Percentiles rank a stretch among this genome's conserved stretches.
Conservation (phyloP, 1,140 invertebrate genomes). For the Dicyema japonicum region DNA sequence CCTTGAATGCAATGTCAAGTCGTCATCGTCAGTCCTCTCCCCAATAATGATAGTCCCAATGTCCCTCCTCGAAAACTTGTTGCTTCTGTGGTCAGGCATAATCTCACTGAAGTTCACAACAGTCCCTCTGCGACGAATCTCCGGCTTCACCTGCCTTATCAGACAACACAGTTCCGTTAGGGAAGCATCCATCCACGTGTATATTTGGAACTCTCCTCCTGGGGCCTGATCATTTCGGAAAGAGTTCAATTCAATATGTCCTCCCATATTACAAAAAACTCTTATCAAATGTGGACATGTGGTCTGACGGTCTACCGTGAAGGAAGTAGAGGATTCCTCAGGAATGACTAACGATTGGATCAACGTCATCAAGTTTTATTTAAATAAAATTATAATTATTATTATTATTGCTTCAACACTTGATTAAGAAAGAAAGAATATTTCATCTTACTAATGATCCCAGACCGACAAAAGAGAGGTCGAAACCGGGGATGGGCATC, state of each 20-base stretch:
- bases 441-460: no score
- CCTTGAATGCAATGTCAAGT: slow-evolving; percentile 15
- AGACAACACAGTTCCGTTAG: slow-evolving; percentile 64
- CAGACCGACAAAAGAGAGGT: no score
- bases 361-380: no score
- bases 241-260: slow-evolving; percentile 59
- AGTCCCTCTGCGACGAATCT: slow-evolving; percentile 67
- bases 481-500: no score
- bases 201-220: slow-evolving; percentile 62
- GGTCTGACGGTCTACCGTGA: slow-evolving; percentile 23
- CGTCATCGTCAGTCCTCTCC: slow-evolving; percentile 38
- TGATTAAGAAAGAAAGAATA: no score
- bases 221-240: slow-evolving; percentile 61
- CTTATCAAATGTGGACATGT: slow-evolving; percentile 67
- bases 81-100: slow-evolving; percentile 43
- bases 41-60: slow-evolving; percentile 71
- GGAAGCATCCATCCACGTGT: slow-evolving; percentile 76
- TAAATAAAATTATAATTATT: no score
- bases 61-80: slow-evolving; percentile 51
- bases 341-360: no score
- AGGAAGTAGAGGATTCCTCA: no score
- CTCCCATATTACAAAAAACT: slow-evolving; percentile 53
- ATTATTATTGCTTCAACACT: no score
- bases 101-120: slow-evolving; percentile 85
- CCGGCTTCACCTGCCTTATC: slow-evolving; percentile 85